phyloP scores from a whole-genome alignment of 2,113 vertebrate species.

The Protomyctophum bolini region DNA sequence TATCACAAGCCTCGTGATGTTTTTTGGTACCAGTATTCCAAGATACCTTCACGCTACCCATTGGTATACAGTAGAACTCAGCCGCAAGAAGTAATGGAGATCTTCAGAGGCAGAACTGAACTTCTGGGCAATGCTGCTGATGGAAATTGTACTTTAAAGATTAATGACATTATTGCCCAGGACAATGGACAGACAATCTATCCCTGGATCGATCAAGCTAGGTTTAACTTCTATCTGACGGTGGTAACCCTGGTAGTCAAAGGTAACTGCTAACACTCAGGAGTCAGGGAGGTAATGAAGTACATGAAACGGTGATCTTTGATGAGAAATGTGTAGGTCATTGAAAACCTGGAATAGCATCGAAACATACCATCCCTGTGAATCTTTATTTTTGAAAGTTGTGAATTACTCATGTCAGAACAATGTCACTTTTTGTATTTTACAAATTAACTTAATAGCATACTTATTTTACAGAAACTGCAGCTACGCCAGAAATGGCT shows the following conservation, averaged over 20 bases:
- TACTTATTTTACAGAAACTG: neutral
- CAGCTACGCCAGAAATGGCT: neutral
- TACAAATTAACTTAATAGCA: too few species aligned
- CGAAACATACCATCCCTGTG: too few species aligned
- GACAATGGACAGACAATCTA: constrained; percentile 12
- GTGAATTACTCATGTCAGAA: too few species aligned
- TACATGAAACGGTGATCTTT: too few species aligned
- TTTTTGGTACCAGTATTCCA: constrained; percentile 29
- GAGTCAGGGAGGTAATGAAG: neutral
- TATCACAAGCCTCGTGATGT: neutral
- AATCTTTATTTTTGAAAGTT: too few species aligned
- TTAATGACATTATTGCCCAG: neutral
- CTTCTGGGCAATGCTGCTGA: neutral
- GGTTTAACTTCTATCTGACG: constrained; percentile 7
- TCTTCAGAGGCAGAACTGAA: constrained; percentile 14
- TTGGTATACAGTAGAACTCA: constrained; percentile 20
- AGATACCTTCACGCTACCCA: constrained; percentile 7
- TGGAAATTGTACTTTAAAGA: constrained; percentile 20
- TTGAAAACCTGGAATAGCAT: too few species aligned
- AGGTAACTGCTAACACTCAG: constrained; percentile 2
- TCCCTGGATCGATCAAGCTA: constrained; percentile 10
- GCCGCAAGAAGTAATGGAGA: neutral
- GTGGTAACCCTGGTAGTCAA: constrained; percentile 12
- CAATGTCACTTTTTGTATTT: too few species aligned
- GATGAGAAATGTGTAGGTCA: too few species aligned